Evolutionary conservation across 2,888 invertebrate genomes (phyloP).

Genomic region (Heteropelma amictum): DNA sequence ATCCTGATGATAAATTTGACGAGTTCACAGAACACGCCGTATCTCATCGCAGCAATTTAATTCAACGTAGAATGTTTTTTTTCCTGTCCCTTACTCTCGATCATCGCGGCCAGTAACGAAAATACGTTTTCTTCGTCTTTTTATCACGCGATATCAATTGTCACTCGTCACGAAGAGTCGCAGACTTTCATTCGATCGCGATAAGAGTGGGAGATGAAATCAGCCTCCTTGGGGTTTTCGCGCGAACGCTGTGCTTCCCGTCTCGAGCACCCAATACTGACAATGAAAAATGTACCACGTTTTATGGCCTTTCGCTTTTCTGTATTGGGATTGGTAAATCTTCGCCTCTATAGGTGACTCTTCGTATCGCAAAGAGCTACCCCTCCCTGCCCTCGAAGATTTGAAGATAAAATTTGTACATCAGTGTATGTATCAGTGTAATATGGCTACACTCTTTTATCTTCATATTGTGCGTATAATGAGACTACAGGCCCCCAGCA

Average conservation of each 20-base stretch:
- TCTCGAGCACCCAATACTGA: too few relatives aligned
- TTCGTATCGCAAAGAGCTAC: too few relatives aligned
- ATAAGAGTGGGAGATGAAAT: constrained; percentile 9
- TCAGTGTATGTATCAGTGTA: too few relatives aligned
- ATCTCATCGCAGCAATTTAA: background rate
- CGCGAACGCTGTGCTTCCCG: background rate
- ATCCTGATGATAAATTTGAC: background rate
- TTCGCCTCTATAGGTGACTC: too few relatives aligned
- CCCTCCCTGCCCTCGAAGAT: too few relatives aligned
- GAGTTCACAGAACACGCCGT: background rate
- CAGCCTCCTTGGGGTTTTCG: background rate
- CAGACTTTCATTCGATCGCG: constrained; percentile 18
- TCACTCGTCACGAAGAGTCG: background rate
- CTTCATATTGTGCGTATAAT: background rate
- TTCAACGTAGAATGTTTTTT: background rate
- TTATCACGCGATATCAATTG: constrained; percentile 21
- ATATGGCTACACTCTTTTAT: too few relatives aligned
- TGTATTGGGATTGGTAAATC: background rate
- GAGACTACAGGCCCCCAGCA: constrained; percentile 13
- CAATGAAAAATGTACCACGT: background rate
- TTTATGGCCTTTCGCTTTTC: background rate
- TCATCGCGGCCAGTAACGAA: background rate
- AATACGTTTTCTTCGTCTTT: background rate
- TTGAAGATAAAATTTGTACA: too few relatives aligned
- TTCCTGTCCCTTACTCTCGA: background rate